Conservation (phyloP, 2,797 vertebrate species). For the Phoeniculus purpureus region DNA sequence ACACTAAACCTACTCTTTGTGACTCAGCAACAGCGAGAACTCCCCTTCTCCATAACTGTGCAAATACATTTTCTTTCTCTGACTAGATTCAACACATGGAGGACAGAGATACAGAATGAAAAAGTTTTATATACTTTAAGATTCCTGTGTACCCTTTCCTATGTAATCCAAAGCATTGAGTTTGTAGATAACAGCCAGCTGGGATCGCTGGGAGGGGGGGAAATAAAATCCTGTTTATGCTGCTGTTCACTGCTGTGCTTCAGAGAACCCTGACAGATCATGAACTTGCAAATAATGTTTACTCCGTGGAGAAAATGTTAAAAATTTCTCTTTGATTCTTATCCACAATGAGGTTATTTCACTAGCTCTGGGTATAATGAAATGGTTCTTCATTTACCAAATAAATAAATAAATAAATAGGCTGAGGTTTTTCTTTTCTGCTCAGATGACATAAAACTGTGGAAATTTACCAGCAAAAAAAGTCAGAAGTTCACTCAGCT, state of each 20-base stretch:
- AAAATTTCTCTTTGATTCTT: background rate
- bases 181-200: background rate
- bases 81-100: accelerated
- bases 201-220: background rate
- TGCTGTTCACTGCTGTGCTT: background rate
- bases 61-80: background rate
- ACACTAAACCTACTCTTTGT: background rate
- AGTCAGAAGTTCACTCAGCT: slow-evolving; percentile 1
- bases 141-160: background rate
- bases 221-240: background rate
- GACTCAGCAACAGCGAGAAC: background rate
- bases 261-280: background rate
- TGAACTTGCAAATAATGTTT: slow-evolving; percentile 8
- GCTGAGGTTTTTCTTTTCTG: background rate
- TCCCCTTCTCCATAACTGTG: background rate
- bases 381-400: background rate
- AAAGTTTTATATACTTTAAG: background rate
- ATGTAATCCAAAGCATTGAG: background rate
- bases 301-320: background rate
- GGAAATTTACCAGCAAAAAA: slow-evolving; percentile 6
- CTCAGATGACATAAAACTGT: background rate
- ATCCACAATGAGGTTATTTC: background rate
- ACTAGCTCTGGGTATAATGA: background rate
- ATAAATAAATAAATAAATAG: background rate
- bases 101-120: background rate